Evolutionary conservation across 2,888 invertebrate genomes (phyloP).

Genomic region (Thera obeliscata): DNA sequence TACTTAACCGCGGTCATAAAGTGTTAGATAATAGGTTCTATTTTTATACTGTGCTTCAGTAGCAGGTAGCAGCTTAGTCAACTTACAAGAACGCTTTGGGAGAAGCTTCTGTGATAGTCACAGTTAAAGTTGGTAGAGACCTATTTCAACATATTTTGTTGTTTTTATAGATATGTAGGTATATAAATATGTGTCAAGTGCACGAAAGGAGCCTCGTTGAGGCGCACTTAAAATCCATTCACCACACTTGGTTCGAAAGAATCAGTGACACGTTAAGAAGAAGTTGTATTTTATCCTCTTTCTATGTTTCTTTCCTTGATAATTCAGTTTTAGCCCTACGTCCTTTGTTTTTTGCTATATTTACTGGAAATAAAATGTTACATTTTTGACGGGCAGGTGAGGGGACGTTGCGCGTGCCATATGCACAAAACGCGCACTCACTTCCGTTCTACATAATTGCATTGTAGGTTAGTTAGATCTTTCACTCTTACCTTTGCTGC

Average conservation of each 20-base stretch:
- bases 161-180: too few species aligned
- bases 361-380: conserved; percentile 2
- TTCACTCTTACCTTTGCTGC: not conserved
- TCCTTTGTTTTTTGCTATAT: not conserved
- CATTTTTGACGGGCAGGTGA: conserved; percentile 15
- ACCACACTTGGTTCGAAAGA: too few species aligned
- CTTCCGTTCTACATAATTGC: conserved; percentile 45
- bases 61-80: too few species aligned
- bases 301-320: not conserved
- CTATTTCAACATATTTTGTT: too few species aligned
- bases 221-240: too few species aligned
- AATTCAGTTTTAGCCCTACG: not conserved
- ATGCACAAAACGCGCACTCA: conserved; percentile 51
- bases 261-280: too few species aligned
- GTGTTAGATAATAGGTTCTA: not conserved
- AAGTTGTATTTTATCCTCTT: too few species aligned
- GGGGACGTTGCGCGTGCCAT: conserved; percentile 37
- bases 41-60: not conserved
- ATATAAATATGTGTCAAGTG: too few species aligned
- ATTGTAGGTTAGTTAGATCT: conserved; percentile 29
- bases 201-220: too few species aligned
- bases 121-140: too few species aligned
- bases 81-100: too few species aligned
- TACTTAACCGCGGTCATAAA: not conserved
- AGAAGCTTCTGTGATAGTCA: too few species aligned